A percentile compares a stretch with the other conserved stretches of the same genome.
These are phyloP conservation scores for Hormiphora californensis DNA, from an alignment of 37 sponge, comb jelly and placozoan species.

Conservation along the genomic window DNA sequence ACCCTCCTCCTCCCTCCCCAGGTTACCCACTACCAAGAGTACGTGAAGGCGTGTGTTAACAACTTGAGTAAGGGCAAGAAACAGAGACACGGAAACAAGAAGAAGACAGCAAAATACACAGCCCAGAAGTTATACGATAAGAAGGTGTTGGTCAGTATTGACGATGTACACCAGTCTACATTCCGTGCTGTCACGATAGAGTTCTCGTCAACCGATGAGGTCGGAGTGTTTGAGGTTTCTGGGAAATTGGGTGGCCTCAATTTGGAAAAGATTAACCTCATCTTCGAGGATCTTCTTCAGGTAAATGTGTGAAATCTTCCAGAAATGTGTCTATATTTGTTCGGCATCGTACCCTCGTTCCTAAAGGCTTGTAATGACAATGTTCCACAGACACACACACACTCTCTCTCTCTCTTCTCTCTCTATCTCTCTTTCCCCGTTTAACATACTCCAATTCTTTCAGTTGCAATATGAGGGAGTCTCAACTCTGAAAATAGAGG, in stretches of 20 bases:
- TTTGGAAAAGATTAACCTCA: constrained; percentile 86
- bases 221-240: constrained; percentile 86
- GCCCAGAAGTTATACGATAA: constrained; percentile 89
- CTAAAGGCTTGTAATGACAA: too few species aligned
- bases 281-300: constrained; percentile 68
- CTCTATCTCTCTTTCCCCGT: background rate
- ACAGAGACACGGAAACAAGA: constrained; percentile 62
- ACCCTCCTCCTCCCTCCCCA: constrained; percentile 83
- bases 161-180: constrained; percentile 74
- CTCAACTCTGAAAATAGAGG: constrained; percentile 94
- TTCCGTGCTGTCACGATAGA: constrained; percentile 90
- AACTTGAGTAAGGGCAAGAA: constrained; percentile 73
- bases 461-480: constrained; percentile 96
- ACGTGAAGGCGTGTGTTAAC: constrained; percentile 86
- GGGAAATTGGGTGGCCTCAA: constrained; percentile 84
- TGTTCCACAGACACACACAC: background rate
- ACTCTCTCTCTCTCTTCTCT: constrained; percentile 2
- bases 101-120: constrained; percentile 77
- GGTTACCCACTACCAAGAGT: constrained; percentile 85
- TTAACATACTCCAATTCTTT: constrained; percentile 66
- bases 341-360: background rate
- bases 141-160: constrained; percentile 89
- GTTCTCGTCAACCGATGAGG: constrained; percentile 70
- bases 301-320: constrained; percentile 46
- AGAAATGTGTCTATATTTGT: background rate